phyloP scores from a whole-genome alignment of 2,888 invertebrate genomes.

The Pseudoips prasinana region DNA sequence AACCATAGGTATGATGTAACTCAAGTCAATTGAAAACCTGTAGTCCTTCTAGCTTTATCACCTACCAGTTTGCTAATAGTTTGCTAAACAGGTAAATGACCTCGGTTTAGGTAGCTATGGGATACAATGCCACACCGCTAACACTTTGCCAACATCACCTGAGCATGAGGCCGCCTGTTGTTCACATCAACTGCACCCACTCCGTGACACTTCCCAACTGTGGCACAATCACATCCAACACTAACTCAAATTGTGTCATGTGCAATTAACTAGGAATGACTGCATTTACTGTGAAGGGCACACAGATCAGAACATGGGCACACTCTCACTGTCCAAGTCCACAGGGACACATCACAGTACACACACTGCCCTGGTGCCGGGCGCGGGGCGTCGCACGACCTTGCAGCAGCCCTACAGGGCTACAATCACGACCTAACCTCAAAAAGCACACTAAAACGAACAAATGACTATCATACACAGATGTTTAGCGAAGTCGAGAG shows the following conservation, averaged over 20 bases:
- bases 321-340: constrained; percentile 40
- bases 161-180: constrained; percentile 38
- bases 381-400: constrained; percentile 21
- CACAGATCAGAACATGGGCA: constrained; percentile 28
- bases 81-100: constrained; percentile 39
- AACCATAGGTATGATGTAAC: constrained; percentile 41
- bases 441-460: constrained; percentile 65
- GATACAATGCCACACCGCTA: constrained; percentile 18
- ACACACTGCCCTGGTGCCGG: constrained; percentile 37
- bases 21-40: constrained; percentile 34
- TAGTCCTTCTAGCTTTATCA: constrained; percentile 40
- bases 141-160: constrained; percentile 35
- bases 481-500: constrained; percentile 62
- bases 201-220: constrained; percentile 14
- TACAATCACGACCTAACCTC: constrained; percentile 73
- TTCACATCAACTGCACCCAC: constrained; percentile 25
- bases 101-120: constrained; percentile 29
- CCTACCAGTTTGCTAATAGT: constrained; percentile 36
- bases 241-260: constrained; percentile 36
- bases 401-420: constrained; percentile 37
- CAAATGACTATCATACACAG: constrained; percentile 68
- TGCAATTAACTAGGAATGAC: constrained; percentile 33
- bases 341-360: constrained; percentile 41
- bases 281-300: constrained; percentile 33
- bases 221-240: constrained; percentile 40